Evolutionary conservation across 2,888 invertebrate species (phyloP), one percentile per base, ranked within the genome.

Genomic region (Metalampra italica): DNA sequence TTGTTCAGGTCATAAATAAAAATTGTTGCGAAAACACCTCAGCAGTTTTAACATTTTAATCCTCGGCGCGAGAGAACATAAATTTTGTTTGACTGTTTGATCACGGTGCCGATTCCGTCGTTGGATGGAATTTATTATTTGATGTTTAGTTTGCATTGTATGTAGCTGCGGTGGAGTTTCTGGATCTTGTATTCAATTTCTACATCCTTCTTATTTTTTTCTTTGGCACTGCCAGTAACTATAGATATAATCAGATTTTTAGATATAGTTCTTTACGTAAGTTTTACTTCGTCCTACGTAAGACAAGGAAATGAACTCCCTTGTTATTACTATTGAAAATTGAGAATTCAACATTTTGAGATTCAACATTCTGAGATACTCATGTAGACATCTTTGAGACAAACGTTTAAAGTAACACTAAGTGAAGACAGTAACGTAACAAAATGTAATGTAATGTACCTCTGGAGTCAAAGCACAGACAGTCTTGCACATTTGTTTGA

Each of bases 11-110:
- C 67, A 73, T 82, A 83, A 83, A 83, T 83, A 80, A 81, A 79
- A 81, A 76, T 74, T 71, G 74, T 71, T 68, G 66, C 66, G 65
- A 67, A 68, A 80, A 78, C 81, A 82, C 80, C 81, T 83, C 82
- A 82, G 81, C 82, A 80, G 74, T 82, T 82, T 82, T 82, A 78
- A 82, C 81, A 82, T 80, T 82, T 82, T 82, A 80, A 82, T 82
- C 78, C 76, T 57, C 66, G 66, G 49, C 58, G 64, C 63, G 67
- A 59, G 66, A 57, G 68, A 68, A 64, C 75, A 77, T 82, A 82
- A 81, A 82, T 82, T 76, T 70, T 59, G 72, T 82, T 81, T 73
- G 78, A 70, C 73, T 74, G 71, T 68, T 75, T 71, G 73, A 73
- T 67, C 69, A 60, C 53, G 57, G 56, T 62, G 58, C 55, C 60